Conservation (phyloP, 1,140 invertebrate species). For the Lepidostoma basale region DNA sequence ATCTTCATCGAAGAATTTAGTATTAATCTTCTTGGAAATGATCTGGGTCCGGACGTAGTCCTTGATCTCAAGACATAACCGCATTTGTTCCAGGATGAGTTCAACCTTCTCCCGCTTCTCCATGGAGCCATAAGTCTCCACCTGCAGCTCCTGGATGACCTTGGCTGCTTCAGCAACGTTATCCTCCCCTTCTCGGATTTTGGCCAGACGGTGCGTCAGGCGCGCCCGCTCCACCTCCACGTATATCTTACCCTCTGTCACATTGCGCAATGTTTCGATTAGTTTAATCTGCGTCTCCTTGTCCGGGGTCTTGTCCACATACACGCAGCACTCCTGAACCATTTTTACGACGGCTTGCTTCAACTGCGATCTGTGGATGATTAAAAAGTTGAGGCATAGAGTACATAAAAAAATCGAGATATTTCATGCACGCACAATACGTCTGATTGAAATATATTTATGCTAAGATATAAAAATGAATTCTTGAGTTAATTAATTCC, state of each 20-base stretch:
- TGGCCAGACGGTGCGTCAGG: constrained; percentile 91
- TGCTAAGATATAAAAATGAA: too few relatives aligned
- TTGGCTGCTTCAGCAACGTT: constrained; percentile 89
- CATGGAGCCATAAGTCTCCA: constrained; percentile 99
- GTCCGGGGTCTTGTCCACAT: constrained; percentile 92
- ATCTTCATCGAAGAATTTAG: constrained; percentile 96
- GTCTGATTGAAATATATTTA: too few relatives aligned
- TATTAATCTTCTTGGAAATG: constrained; percentile 98
- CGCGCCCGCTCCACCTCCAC: constrained; percentile 98
- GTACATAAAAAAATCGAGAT: not conserved
- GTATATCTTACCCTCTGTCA: constrained; percentile 99
- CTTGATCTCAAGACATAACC: constrained; percentile 92
- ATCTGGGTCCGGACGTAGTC: constrained; percentile 98
- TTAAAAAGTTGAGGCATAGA: not conserved
- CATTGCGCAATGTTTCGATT: constrained; percentile 93
- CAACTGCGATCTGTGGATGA: constrained; percentile 81
- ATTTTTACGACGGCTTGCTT: constrained; percentile 99
- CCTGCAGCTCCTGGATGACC: constrained; percentile 96
- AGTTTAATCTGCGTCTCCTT: constrained; percentile 91
- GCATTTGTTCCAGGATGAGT: constrained; percentile 98
- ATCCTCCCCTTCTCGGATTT: constrained; percentile 92
- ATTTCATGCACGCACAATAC: too few relatives aligned
- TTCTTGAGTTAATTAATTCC: too few relatives aligned
- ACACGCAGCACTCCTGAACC: constrained; percentile 96
- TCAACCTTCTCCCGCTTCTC: constrained; percentile 97